These are phyloP conservation scores for Leucoraja erinaceus DNA, from an alignment of 2,113 vertebrate genomes.

Conservation along the genomic window DNA sequence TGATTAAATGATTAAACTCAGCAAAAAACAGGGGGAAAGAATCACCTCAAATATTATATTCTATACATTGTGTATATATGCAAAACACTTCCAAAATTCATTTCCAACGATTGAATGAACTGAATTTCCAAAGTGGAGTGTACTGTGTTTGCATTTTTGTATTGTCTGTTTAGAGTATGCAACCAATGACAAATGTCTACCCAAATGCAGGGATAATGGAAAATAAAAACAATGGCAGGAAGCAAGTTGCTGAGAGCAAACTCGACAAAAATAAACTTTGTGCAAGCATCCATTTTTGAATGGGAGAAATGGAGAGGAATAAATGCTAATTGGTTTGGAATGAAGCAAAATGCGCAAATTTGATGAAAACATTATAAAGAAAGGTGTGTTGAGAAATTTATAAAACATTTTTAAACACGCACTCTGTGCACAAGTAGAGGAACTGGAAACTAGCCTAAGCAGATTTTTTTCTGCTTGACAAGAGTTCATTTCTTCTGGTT, in stretches of 20 bases:
- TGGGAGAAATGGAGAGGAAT: background rate
- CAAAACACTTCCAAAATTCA: no score
- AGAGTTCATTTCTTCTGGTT: background rate
- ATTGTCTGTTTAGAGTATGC: no score
- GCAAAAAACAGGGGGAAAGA: no score
- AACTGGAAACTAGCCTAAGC: background rate
- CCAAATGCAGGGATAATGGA: background rate
- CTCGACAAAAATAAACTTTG: background rate
- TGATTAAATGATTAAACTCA: background rate
- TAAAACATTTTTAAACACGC: background rate
- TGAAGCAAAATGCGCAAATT: no score
- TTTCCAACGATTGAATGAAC: no score
- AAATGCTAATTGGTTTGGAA: background rate
- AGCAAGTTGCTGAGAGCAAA: background rate
- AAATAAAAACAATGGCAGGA: background rate
- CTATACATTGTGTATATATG: no score
- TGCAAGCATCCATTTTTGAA: background rate
- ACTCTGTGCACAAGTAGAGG: background rate
- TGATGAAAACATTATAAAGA: background rate
- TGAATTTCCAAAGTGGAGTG: no score
- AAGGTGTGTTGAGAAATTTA: background rate
- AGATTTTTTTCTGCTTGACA: background rate
- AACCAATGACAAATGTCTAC: no score
- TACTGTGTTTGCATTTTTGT: no score
- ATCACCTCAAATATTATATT: no score